phyloP scores from a whole-genome alignment of 2,888 invertebrate genomes.

The Linyphia triangularis region DNA sequence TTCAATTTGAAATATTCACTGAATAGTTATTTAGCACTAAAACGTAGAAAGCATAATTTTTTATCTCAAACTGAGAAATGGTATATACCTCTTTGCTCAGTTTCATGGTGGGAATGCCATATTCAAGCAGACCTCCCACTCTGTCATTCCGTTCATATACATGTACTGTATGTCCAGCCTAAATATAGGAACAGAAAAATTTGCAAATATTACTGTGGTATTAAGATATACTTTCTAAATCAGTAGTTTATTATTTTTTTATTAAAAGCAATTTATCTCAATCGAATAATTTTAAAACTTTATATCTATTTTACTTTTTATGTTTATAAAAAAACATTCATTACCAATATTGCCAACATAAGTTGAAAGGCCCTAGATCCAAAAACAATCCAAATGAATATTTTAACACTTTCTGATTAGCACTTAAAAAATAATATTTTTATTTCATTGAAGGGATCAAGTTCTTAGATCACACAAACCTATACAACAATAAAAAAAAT shows the following conservation, averaged over 20 bases:
- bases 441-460: too few species aligned
- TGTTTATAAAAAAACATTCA: neutral
- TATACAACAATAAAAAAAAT: too few species aligned
- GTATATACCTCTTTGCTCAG: constrained; percentile 89
- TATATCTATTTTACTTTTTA: neutral
- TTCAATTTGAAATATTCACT: too few species aligned
- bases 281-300: neutral
- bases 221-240: neutral
- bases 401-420: too few species aligned
- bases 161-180: constrained; percentile 96
- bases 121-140: constrained; percentile 95
- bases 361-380: too few species aligned
- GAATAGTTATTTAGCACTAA: too few species aligned
- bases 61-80: too few species aligned
- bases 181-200: neutral
- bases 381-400: too few species aligned
- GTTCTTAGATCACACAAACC: too few species aligned
- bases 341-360: too few species aligned
- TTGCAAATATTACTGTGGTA: neutral
- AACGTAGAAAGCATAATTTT: too few species aligned
- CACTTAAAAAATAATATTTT: too few species aligned
- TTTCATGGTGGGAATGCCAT: constrained; percentile 99
- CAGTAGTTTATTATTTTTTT: neutral
- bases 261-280: neutral
- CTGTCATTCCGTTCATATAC: constrained; percentile 98